phyloP scores from a whole-genome alignment of 92 coral and sea anemone species.

The Actinernus sp. region DNA sequence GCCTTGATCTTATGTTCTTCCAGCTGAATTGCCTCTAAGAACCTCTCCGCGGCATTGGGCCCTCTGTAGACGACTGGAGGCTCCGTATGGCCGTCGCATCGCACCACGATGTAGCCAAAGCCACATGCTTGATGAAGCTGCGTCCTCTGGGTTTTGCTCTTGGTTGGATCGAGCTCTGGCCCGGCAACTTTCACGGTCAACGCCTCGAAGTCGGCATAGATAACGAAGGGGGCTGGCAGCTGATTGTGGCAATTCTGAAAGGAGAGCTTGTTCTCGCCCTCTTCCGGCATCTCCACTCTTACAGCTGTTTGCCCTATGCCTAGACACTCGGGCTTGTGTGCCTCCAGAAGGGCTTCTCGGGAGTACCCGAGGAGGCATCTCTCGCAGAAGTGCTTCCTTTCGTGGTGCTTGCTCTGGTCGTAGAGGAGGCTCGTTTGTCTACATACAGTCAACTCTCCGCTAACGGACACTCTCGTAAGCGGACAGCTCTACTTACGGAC shows the following conservation, averaged over 20 bases:
- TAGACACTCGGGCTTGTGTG: no score
- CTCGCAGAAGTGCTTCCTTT: constrained; percentile 11
- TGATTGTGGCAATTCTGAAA: constrained; percentile 2
- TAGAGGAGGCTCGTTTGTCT: no score
- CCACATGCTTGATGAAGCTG: not conserved
- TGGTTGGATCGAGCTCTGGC: not conserved
- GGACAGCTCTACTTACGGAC: no score
- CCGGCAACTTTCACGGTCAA: not conserved
- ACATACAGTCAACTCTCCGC: no score
- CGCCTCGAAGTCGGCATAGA: constrained; percentile 5
- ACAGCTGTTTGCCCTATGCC: not conserved
- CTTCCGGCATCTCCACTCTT: not conserved
- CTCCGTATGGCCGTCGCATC: no score
- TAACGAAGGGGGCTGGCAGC: constrained; percentile 12
- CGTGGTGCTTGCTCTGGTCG: not conserved
- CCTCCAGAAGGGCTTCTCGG: not conserved
- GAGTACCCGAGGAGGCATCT: constrained; percentile 7
- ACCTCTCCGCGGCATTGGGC: constrained; percentile 4
- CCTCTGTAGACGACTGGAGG: constrained; percentile 14
- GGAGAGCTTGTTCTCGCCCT: not conserved
- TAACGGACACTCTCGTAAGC: no score
- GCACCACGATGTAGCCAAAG: no score
- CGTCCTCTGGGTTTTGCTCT: not conserved
- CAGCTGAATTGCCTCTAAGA: constrained; percentile 3
- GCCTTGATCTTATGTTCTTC: not conserved